Conservation (phyloP, 1,140 invertebrate species). For the Phortica variegata region DNA sequence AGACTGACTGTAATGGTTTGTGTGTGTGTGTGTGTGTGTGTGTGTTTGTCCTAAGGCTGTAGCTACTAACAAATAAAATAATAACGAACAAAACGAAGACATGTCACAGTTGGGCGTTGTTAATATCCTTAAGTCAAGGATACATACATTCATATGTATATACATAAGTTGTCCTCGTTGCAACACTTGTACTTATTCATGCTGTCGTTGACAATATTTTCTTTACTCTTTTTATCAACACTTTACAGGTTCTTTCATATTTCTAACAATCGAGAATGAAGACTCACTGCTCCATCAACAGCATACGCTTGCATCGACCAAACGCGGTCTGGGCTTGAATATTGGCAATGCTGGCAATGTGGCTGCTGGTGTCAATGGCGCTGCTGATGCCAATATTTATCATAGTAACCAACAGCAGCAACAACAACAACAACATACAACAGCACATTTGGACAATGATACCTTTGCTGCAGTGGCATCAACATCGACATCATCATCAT, state of each 20-base stretch:
- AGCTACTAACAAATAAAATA: too few species aligned
- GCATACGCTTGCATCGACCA: conserved; percentile 65
- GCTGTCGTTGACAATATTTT: conserved; percentile 2
- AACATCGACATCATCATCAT: conserved; percentile 21
- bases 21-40: background rate
- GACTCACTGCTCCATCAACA: conserved; percentile 70
- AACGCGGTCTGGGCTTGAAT: conserved; percentile 57
- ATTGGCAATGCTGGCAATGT: conserved; percentile 27
- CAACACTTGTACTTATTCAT: background rate
- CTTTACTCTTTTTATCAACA: conserved; percentile 11
- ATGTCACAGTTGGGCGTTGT: background rate
- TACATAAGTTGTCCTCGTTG: background rate
- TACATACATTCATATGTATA: background rate
- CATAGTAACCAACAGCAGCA: conserved; percentile 36
- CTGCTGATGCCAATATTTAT: conserved; percentile 3
- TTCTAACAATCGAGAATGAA: conserved; percentile 83
- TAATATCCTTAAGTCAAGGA: background rate
- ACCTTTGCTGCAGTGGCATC: conserved; percentile 48
- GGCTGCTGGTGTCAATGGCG: conserved; percentile 1
- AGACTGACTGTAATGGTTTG: background rate
- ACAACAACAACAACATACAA: conserved; percentile 40
- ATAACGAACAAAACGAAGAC: too few species aligned
- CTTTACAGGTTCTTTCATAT: conserved; percentile 79
- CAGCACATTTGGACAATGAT: conserved; percentile 17
- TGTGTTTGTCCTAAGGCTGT: background rate